Evolutionary conservation across 2,888 invertebrate genomes (phyloP).

Genomic region (Heliconius cydno): DNA sequence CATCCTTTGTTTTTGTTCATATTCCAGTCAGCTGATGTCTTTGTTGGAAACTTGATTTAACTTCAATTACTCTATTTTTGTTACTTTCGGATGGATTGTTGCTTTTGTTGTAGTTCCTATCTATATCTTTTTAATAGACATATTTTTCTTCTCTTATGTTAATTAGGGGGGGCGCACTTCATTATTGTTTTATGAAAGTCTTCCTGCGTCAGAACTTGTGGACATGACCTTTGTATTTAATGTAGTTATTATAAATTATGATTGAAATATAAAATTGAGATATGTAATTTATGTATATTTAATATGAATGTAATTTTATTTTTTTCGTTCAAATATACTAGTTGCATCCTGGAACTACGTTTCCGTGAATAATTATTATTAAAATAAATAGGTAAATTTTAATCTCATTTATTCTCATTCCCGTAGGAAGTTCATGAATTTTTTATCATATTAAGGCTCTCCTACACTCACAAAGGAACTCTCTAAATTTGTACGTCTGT

Average conservation of each 20-base stretch:
- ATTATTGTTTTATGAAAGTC: background rate
- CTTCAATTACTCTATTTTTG: conserved; percentile 23
- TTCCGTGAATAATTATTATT: too few species aligned
- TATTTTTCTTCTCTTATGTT: too few species aligned
- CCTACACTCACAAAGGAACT: background rate
- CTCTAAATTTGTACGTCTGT: background rate
- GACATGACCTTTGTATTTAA: background rate
- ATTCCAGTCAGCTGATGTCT: conserved; percentile 32
- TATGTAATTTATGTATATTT: too few species aligned
- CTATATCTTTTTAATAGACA: too few species aligned
- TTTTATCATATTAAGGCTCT: background rate
- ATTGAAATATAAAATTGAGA: too few species aligned
- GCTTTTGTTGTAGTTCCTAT: background rate
- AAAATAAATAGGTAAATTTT: too few species aligned
- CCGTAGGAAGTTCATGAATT: too few species aligned
- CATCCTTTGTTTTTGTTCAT: conserved; percentile 39
- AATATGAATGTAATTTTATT: too few species aligned
- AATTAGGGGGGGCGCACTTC: too few species aligned
- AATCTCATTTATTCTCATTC: too few species aligned
- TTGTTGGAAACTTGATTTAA: conserved; percentile 28
- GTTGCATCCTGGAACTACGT: too few species aligned
- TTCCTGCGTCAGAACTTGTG: background rate
- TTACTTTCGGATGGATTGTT: background rate
- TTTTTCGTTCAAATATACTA: too few species aligned
- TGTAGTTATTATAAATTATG: background rate